Base-by-base conservation (phyloP, 2,888 invertebrate species). In the Shargacucullia verbasci region DNA sequence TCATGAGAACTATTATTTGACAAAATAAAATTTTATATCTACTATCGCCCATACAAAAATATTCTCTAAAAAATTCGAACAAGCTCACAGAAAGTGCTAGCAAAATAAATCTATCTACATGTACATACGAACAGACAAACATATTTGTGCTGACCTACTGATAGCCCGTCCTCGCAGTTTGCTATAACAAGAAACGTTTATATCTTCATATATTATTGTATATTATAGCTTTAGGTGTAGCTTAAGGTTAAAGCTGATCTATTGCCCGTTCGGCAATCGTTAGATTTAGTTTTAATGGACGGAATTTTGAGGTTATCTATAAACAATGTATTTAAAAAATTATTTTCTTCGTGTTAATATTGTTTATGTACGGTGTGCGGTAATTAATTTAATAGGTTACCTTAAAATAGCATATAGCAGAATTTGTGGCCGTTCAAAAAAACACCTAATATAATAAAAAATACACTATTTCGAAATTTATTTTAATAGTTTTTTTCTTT, bases 91-190 rank as follows among this genome's bases (percentile, higher is more conserved):
- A 43, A 59, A 69, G 82, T 82, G 82, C 81, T 45, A 60, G 83
- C 83, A 82, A 82, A 76, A 70, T 8, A 53, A 63, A 31, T 59
- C 59, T 61, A 59, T 62, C 59, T 60, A 63, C 58, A 59, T 82
- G 82, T 85, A 89, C 82, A 84, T 88, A 90, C 84, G 87, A 67
- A 86, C 70, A 83, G 73, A 80, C 70, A 82, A 83, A 73, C 59
- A 64, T 68, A 62, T 65, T 50, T 85, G 94, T 94, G 95, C 96
- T 96, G 95, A 96, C 96, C 96, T 96, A 96, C 95, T 96, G 90
- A 96, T 92, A 92, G 95, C 96, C 95, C 96, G 96, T 95, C 97
- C 97, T 92, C 96, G 96, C 83, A 97, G 96, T 95, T 96, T 96
- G 95, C 97, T 97, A 95, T 94, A 94, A 95, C 91, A 89, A 85